Evolutionary conservation across 2,113 vertebrate species (phyloP).

Genomic region (Macrotis lagotis): DNA sequence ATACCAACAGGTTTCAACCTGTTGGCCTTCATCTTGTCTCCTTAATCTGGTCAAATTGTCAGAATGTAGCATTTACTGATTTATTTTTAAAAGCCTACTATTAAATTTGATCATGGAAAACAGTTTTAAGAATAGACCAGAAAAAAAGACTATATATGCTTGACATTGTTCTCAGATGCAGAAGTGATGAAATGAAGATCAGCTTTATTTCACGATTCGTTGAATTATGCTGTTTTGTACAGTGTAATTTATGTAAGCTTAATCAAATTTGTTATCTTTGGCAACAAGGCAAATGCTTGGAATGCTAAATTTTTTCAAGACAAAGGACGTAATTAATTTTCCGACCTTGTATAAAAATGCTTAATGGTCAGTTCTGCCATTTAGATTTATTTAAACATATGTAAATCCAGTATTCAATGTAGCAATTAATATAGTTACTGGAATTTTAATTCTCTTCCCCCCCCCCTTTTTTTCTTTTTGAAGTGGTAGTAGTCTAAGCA

Average conservation of each 20-base stretch:
- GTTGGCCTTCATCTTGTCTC: conserved; percentile 55
- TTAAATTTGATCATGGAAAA: conserved; percentile 71
- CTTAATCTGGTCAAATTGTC: conserved; percentile 57
- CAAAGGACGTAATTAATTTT: conserved; percentile 81
- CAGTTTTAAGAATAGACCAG: conserved; percentile 65
- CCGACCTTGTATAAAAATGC: conserved; percentile 80
- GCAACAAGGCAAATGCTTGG: conserved; percentile 82
- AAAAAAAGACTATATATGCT: conserved; percentile 49
- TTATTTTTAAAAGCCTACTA: conserved; percentile 71
- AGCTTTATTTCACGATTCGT: conserved; percentile 75
- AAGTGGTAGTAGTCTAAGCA: conserved; percentile 75
- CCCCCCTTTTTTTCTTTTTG: conserved; percentile 69
- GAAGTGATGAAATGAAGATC: conserved; percentile 65
- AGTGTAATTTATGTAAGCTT: conserved; percentile 82
- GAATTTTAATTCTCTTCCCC: conserved; percentile 80
- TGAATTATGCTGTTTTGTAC: conserved; percentile 79
- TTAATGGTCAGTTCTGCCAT: conserved; percentile 83
- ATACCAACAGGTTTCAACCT: conserved; percentile 31
- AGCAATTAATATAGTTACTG: conserved; percentile 82
- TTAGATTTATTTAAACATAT: conserved; percentile 82
- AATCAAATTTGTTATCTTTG: conserved; percentile 86
- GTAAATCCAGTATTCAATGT: conserved; percentile 83
- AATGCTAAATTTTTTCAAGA: conserved; percentile 81
- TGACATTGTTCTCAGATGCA: conserved; percentile 69
- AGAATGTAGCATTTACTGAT: conserved; percentile 69